phyloP scores from a whole-genome alignment of 2,797 vertebrate species.

The Acanthopagrus latus region DNA sequence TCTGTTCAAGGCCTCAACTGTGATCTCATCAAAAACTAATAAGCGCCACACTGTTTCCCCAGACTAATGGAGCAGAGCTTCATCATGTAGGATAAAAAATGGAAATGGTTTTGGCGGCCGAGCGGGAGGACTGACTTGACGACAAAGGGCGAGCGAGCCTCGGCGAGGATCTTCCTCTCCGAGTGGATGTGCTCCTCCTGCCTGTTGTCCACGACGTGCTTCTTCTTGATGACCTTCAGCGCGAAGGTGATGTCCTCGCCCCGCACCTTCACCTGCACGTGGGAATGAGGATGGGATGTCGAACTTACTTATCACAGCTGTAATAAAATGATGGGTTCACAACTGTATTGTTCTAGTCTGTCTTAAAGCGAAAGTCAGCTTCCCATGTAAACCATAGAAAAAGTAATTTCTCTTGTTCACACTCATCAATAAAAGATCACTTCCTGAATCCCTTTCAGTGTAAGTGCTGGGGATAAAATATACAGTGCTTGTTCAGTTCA shows the following conservation, averaged over 20 bases:
- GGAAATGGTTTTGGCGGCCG: slow-evolving; percentile 1
- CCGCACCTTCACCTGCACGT: slow-evolving; percentile 91
- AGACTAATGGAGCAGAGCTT: slow-evolving; percentile 43
- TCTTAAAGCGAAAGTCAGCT: background rate
- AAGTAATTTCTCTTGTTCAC: background rate
- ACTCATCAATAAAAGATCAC: too few relatives aligned
- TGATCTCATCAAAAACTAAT: slow-evolving; percentile 70
- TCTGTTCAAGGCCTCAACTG: slow-evolving; percentile 35
- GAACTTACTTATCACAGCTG: background rate
- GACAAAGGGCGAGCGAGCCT: slow-evolving; percentile 91
- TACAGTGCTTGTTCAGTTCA: background rate
- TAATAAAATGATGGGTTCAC: background rate
- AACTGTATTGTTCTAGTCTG: background rate
- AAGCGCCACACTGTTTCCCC: slow-evolving; percentile 23
- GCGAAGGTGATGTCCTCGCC: slow-evolving; percentile 91
- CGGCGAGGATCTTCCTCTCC: slow-evolving; percentile 92
- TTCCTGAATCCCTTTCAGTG: too few relatives aligned
- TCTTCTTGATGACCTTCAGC: slow-evolving; percentile 95
- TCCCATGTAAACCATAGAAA: background rate
- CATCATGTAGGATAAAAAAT: slow-evolving; percentile 12
- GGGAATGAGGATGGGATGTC: background rate
- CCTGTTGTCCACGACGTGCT: slow-evolving; percentile 92
- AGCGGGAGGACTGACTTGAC: slow-evolving; percentile 87
- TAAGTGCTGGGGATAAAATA: background rate
- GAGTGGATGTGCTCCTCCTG: slow-evolving; percentile 96